Evolutionary conservation across 2,113 vertebrate genomes (phyloP), one percentile per base, ranked within the genome.

Genomic region (Echinops telfairi): DNA sequence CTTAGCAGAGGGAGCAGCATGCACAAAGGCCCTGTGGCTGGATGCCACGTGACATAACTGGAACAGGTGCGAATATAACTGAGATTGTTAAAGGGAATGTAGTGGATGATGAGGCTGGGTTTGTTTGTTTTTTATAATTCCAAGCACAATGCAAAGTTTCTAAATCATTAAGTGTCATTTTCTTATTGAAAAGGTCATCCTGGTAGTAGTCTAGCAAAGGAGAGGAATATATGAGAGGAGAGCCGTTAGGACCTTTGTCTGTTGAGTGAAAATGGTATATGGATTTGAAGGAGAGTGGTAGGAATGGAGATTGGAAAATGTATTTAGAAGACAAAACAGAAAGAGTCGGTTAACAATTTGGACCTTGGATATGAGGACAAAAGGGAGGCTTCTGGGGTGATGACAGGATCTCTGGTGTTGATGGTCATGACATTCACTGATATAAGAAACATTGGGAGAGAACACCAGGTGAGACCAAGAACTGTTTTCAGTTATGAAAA

Each of bases 271-370:
- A 16, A 27, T 23, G 23, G 10, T 53, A 83, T 22, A 62, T 83
- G 53, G 36, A 82, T 25, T 83, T 76, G 25, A 60, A 77, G 8
- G 22, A 10, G 64, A 73, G 29, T 64, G 4, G 36, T 73, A 78
- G 33, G n/a, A 75, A 80, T 33, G 7, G 17, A 17, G 31, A 68
- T 66, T 0, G 11, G 4, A 47, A 84, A 36, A n/a, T 11, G 12
- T 47, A 40, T 60, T 91, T 79, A 58, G 23, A 89, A 89, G 87
- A n/a, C 64, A 43, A 89, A 86, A 90, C 38, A 33, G 29, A 68
- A 88, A 86, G 47, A 53, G 2, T 53, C 10, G 47, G 47, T 15
- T 73, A 70, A 36, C 27, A 29, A 64, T 27, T 43, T 47, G 17
- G 33, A 22, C 58, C 60, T 81, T 84, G 20, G 66, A 80, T 94